A percentile compares a stretch with the other conserved stretches of the same genome.
Conservation (phyloP, 2,797 vertebrate genomes). For the Sebastes elongatus region DNA sequence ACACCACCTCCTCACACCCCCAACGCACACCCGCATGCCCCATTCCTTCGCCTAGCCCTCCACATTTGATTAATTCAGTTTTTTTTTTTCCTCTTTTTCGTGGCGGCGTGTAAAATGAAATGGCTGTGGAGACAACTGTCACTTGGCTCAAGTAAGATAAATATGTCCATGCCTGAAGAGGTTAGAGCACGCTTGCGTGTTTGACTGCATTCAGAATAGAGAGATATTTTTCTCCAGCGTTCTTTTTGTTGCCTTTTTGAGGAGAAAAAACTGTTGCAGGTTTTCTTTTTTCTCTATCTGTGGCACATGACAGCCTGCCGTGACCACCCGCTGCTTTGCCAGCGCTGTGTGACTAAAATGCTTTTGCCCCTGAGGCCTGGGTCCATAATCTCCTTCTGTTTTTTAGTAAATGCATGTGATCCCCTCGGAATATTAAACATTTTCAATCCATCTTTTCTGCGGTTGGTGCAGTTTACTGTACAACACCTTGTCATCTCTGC, state of each 20-base stretch:
- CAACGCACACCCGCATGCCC: background rate
- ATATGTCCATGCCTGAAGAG: conserved; percentile 74
- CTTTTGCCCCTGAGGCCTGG: too few species aligned
- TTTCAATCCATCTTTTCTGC: too few species aligned
- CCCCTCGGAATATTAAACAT: too few species aligned
- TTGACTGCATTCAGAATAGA: conserved; percentile 54
- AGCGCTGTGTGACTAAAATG: too few species aligned
- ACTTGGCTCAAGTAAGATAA: conserved; percentile 83
- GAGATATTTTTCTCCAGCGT: conserved; percentile 1
- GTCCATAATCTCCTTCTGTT: too few species aligned
- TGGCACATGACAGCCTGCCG: too few species aligned
- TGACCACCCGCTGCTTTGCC: too few species aligned
- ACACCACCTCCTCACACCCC: background rate
- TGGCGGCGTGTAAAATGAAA: conserved; percentile 76
- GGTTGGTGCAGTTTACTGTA: too few species aligned
- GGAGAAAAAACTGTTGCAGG: background rate
- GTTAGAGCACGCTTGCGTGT: conserved; percentile 42
- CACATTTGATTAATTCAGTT: conserved; percentile 77
- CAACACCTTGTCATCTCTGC: too few species aligned
- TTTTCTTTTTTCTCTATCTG: background rate
- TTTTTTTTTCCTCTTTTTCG: conserved; percentile 39
- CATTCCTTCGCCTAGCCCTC: conserved; percentile 37
- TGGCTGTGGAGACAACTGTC: conserved; percentile 80
- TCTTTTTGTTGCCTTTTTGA: conserved; percentile 19
- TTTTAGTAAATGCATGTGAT: accelerated